Base-by-base conservation (phyloP, 35 echinoderm and acorn worm genomes). In the Holothuria glaberrima region DNA sequence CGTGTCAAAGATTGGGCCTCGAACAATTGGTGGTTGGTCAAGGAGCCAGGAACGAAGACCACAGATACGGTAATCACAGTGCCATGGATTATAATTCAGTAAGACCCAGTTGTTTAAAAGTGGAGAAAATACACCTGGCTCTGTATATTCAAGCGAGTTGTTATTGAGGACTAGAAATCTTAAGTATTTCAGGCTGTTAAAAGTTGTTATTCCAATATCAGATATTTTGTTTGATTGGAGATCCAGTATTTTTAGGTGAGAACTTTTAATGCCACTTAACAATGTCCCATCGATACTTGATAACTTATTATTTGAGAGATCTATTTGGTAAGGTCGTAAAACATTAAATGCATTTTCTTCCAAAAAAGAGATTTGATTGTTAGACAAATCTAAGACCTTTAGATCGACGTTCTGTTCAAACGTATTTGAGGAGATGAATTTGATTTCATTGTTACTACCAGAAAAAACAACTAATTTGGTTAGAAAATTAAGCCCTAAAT, bases 291-390 rank as follows among this genome's bases (percentile, higher is more conserved):
- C 26, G 48, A 82, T 50, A 1, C 57, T 58, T 10, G 78, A 50
- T n/a, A 82, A n/a, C 28, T 82, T 82, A 19, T 82, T 82, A 20
- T 26, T 54, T 3, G 46, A n/a, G 48, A 82, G 78, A 28, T n/a
- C 24, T 58, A 82, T 82, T 18, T 0, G 9, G 58, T 82, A 82
- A 3, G 78, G 78, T 82, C 50, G 20, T 24, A 82, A 27, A 27
- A 19, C 19, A 5, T 36, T 50, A 25, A 82, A 82, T 14, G 48
- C 24, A 13, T 48, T 26, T 18, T 82, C 57, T 58, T 82, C 26
- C 78, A 82, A 60, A 26, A 16, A n/a, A 19, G 28, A 28, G 16
- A 82, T 54, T 22, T 58, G 46, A 29, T 82, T 82, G 30, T 5
- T 19, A 54, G 78, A 82, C 24, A 82, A 13, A 27, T 82, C n/a